Evolutionary conservation across 2,797 vertebrate species (phyloP).

Genomic region (Eutrigla gurnardus): DNA sequence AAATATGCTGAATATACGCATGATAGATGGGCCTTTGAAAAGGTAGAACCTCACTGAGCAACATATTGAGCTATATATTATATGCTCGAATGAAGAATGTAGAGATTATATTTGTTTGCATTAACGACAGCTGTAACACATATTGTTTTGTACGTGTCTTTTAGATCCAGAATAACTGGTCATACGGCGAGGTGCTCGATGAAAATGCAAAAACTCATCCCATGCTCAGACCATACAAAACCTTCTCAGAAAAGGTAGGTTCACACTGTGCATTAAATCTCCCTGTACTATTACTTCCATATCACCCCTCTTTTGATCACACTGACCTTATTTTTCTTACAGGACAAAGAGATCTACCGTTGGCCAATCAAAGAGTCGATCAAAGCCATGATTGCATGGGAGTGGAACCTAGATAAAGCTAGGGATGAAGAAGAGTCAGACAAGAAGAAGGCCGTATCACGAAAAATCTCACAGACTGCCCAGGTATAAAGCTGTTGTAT

Average conservation of each 20-base stretch:
- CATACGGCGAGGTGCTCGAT: slow-evolving; percentile 91
- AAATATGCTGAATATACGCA: slow-evolving; percentile 94
- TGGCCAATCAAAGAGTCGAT: slow-evolving; percentile 98
- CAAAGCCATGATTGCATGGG: slow-evolving; percentile 98
- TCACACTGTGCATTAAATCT: neutral
- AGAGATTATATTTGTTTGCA: neutral
- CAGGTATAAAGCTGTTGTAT: slow-evolving; percentile 82
- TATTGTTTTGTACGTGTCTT: slow-evolving; percentile 17
- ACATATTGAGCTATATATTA: neutral
- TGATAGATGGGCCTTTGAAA: slow-evolving; percentile 96
- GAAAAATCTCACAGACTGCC: slow-evolving; percentile 94
- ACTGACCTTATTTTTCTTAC: slow-evolving; percentile 9
- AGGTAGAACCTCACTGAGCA: slow-evolving; percentile 76
- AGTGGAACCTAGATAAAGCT: slow-evolving; percentile 95
- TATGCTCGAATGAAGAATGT: neutral
- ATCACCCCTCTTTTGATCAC: slow-evolving; percentile 1
- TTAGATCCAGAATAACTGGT: slow-evolving; percentile 97
- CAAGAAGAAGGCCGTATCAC: slow-evolving; percentile 88
- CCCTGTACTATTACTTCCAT: neutral
- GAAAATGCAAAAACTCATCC: slow-evolving; percentile 94
- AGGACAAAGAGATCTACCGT: slow-evolving; percentile 98
- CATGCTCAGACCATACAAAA: slow-evolving; percentile 96
- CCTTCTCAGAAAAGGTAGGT: slow-evolving; percentile 95
- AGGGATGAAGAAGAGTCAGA: slow-evolving; percentile 91
- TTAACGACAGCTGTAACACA: neutral